Evolutionary conservation across 2,113 vertebrate species (phyloP).

Genomic region (Labrus mixtus): DNA sequence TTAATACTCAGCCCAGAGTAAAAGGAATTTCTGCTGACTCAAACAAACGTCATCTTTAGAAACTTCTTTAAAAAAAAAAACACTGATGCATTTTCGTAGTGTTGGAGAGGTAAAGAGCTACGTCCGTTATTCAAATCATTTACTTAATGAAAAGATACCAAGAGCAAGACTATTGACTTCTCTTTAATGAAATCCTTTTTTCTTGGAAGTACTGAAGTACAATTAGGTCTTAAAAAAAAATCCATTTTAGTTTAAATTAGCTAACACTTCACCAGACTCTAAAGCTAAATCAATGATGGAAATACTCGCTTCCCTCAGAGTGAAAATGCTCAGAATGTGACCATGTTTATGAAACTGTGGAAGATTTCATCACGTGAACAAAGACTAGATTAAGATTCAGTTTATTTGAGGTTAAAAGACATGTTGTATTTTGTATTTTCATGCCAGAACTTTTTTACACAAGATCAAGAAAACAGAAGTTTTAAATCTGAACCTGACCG

Average conservation of each 20-base stretch:
- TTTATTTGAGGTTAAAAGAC: no score
- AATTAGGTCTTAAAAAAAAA: not conserved
- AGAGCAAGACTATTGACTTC: not conserved
- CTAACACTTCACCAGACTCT: not conserved
- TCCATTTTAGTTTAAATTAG: not conserved
- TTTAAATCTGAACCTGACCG: not conserved
- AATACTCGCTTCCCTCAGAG: not conserved
- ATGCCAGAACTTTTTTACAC: not conserved
- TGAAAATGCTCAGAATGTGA: not conserved
- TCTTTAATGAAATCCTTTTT: not conserved
- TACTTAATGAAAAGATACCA: not conserved
- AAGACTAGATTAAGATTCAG: not conserved
- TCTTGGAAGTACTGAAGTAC: not conserved
- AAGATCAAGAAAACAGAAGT: not conserved
- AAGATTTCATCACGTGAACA: not conserved
- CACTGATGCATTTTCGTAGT: no score
- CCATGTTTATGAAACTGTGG: not conserved
- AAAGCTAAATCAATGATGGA: not conserved
- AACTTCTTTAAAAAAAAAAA: no score
- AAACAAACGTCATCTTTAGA: not conserved
- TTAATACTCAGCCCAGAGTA: no score
- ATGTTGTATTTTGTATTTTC: not conserved
- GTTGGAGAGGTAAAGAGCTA: not conserved
- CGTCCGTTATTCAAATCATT: not conserved
- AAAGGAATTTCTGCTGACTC: not conserved